These are phyloP conservation scores for Ephialtes manifestator DNA, from an alignment of 2,888 invertebrate genomes.

Conservation along the genomic window DNA sequence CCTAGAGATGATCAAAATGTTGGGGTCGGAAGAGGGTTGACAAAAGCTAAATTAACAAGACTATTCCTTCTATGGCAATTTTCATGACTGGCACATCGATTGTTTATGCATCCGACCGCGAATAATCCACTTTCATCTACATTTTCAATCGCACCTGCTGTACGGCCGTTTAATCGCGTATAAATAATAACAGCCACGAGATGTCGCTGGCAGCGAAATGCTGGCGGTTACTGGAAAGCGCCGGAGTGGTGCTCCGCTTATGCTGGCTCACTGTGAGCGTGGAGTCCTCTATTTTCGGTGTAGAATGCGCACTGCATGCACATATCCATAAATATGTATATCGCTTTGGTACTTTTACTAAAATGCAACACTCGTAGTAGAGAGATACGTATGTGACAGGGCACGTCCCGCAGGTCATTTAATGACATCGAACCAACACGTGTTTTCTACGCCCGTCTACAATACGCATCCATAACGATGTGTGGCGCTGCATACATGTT, in stretches of 20 bases:
- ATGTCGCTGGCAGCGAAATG: constrained; percentile 50
- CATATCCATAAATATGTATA: constrained; percentile 2
- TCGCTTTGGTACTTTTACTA: constrained; percentile 18
- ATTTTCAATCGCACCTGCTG: constrained; percentile 67
- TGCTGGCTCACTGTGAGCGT: background rate
- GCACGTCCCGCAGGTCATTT: constrained; percentile 24
- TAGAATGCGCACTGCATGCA: background rate
- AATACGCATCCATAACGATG: background rate
- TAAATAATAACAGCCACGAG: constrained; percentile 62
- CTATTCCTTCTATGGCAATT: constrained; percentile 43
- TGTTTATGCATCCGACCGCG: constrained; percentile 58
- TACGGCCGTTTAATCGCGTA: constrained; percentile 62
- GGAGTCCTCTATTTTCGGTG: background rate
- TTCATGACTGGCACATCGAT: background rate
- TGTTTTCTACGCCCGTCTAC: background rate
- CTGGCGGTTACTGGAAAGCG: constrained; percentile 47
- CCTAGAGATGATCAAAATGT: too few relatives aligned
- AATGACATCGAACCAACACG: constrained; percentile 30
- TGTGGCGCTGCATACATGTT: background rate
- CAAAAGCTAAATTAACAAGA: constrained; percentile 21
- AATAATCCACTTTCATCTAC: constrained; percentile 59
- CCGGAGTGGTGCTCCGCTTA: background rate
- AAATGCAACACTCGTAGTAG: constrained; percentile 21
- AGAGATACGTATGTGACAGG: constrained; percentile 12
- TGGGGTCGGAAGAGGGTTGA: too few relatives aligned